phyloP scores from a whole-genome alignment of 2,888 invertebrate genomes.

The Xiphydria camelus region DNA sequence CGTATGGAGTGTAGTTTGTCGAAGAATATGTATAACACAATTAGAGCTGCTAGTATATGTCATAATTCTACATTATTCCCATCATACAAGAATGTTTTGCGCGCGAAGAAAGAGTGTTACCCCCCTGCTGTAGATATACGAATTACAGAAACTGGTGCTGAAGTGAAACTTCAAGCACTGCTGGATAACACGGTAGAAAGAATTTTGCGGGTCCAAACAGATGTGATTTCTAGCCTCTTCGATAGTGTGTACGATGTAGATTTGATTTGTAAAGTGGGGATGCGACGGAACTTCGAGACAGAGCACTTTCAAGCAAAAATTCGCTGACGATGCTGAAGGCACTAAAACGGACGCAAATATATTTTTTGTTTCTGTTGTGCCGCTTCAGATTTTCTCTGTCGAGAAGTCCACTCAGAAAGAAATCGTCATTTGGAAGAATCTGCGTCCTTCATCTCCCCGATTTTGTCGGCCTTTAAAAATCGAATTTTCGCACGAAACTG shows the following conservation, averaged over 20 bases:
- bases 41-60: conserved; percentile 6
- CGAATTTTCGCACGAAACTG: conserved; percentile 19
- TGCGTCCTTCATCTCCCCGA: conserved; percentile 20
- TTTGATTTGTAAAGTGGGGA: conserved; percentile 31
- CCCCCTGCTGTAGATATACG: conserved; percentile 17
- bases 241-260: conserved; percentile 13
- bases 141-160: conserved; percentile 22
- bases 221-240: conserved; percentile 12
- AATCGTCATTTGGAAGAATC: conserved; percentile 17
- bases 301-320: too few relatives aligned
- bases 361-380: conserved; percentile 8
- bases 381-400: conserved; percentile 1
- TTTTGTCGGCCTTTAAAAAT: conserved; percentile 22
- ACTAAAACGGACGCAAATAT: conserved; percentile 1
- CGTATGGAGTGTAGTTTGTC: conserved; percentile 17
- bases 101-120: conserved; percentile 28
- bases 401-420: conserved; percentile 7
- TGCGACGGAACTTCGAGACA: conserved; percentile 26
- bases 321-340: too few relatives aligned
- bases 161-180: conserved; percentile 27
- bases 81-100: conserved; percentile 19
- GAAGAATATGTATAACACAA: conserved; percentile 9
- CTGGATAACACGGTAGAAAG: conserved; percentile 26
- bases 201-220: conserved; percentile 20
- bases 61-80: conserved; percentile 16